Evolutionary conservation across 2,797 vertebrate genomes (phyloP).

Genomic region (Aselliscus stoliczkanus): DNA sequence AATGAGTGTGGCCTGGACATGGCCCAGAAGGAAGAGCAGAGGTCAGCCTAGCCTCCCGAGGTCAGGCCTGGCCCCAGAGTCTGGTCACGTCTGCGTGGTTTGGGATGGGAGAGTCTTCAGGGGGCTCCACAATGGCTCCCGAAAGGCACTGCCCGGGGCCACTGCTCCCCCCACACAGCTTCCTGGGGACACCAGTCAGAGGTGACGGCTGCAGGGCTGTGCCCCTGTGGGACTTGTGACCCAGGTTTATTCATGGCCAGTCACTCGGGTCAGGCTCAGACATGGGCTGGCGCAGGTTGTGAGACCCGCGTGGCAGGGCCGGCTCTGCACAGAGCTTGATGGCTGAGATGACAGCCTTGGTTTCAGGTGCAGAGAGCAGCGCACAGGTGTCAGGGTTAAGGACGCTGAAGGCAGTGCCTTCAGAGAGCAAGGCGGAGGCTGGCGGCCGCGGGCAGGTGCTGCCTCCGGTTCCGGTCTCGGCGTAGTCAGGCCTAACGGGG

Average conservation of each 20-base stretch:
- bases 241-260: too few relatives aligned
- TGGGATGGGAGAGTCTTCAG: not conserved
- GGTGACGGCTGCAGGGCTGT: not conserved
- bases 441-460: too few relatives aligned
- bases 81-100: too few relatives aligned
- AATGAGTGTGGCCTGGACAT: not conserved
- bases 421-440: not conserved
- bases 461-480: accelerated
- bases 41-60: too few relatives aligned
- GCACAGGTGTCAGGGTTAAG: not conserved
- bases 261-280: too few relatives aligned
- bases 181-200: not conserved
- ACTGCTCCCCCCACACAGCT: not conserved
- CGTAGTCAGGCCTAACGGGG: too few relatives aligned
- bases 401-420: not conserved
- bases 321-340: not conserved
- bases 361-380: not conserved
- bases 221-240: too few relatives aligned
- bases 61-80: not conserved
- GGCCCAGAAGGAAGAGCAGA: not conserved
- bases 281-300: not conserved
- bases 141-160: not conserved
- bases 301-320: not conserved
- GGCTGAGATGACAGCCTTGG: not conserved
- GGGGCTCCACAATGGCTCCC: not conserved